Percentiles rank a stretch among this genome's conserved stretches.
Conservation (phyloP, 2,113 vertebrate genomes). For the Hemichromis elongatus region DNA sequence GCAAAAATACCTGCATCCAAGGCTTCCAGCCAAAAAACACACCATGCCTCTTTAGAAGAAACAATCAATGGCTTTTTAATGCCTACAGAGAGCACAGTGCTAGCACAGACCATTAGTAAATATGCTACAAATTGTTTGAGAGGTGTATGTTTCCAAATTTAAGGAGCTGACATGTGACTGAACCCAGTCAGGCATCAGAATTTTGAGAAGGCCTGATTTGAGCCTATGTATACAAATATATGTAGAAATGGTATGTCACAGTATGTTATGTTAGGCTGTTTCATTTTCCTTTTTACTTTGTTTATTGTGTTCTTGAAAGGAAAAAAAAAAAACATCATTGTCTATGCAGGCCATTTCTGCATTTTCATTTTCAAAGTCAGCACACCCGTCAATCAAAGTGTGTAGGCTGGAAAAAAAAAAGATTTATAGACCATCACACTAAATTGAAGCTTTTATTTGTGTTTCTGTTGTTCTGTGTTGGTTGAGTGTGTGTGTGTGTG, state of each 20-base stretch:
- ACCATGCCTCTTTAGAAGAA: neutral
- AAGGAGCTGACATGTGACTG: neutral
- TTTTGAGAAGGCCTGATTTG: neutral
- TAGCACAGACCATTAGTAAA: neutral
- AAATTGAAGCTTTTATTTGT: neutral
- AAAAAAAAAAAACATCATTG: neutral
- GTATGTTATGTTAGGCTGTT: neutral
- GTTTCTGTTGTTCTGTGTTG: neutral
- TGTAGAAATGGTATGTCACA: neutral
- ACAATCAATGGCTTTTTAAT: neutral
- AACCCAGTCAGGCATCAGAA: neutral
- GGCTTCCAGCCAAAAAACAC: neutral
- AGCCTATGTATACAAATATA: neutral
- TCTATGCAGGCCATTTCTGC: neutral
- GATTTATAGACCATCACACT: neutral
- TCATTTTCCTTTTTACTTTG: neutral
- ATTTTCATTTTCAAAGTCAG: constrained; percentile 8
- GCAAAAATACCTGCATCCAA: neutral
- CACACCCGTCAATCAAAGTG: neutral
- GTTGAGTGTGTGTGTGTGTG: neutral
- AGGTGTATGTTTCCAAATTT: neutral
- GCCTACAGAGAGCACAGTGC: neutral
- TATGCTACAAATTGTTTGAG: neutral
- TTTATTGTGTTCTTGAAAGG: neutral
- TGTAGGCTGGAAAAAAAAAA: neutral